phyloP scores from a whole-genome alignment of 2,797 vertebrate species.

The Fringilla coelebs region DNA sequence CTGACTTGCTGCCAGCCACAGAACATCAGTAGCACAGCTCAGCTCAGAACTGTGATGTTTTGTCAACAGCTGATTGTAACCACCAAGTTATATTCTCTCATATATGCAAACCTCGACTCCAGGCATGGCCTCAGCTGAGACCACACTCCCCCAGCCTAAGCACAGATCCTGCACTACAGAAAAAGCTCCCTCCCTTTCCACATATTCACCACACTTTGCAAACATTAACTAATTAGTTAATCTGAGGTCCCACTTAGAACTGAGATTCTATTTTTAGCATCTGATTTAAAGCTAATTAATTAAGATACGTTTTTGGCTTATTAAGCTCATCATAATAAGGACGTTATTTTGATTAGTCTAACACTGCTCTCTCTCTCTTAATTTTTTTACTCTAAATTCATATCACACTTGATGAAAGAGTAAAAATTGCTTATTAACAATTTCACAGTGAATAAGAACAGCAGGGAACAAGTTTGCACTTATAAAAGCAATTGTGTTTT shows the following conservation, averaged over 20 bases:
- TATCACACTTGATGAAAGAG: neutral
- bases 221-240: slow-evolving; percentile 60
- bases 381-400: slow-evolving; percentile 1
- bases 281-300: slow-evolving; percentile 53
- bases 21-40: neutral
- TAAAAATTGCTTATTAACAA: slow-evolving; percentile 28
- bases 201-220: slow-evolving; percentile 23
- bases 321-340: slow-evolving; percentile 46
- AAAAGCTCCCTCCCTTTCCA: neutral
- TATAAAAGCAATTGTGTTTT: neutral
- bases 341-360: slow-evolving; percentile 34
- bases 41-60: neutral
- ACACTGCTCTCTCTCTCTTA: neutral
- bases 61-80: neutral
- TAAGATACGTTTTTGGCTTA: slow-evolving; percentile 24
- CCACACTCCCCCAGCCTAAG: neutral
- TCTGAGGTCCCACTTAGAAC: slow-evolving; percentile 25
- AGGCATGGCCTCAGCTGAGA: neutral
- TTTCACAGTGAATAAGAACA: neutral
- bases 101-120: neutral
- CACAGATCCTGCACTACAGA: neutral
- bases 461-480: neutral
- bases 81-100: neutral
- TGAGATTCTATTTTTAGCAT: slow-evolving; percentile 36
- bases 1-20: neutral